These are phyloP conservation scores for Eidolon dupreanum DNA, from an alignment of 2,797 vertebrate genomes.

Conservation along the genomic window DNA sequence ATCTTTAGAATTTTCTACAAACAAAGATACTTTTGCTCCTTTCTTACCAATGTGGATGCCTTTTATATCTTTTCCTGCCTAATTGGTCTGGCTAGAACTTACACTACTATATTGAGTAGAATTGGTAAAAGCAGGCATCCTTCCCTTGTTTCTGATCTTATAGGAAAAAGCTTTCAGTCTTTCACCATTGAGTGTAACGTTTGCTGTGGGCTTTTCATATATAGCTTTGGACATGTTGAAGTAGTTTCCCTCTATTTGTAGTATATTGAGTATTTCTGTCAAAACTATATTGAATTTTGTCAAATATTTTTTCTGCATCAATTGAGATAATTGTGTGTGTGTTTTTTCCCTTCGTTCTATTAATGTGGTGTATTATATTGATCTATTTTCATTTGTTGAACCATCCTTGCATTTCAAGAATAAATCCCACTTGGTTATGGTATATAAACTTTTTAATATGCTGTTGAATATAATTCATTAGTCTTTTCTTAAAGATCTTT, in stretches of 20 bases:
- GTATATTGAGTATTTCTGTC: neutral
- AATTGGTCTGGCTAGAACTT: neutral
- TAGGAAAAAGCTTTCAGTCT: neutral
- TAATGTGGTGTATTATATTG: neutral
- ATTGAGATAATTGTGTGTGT: neutral
- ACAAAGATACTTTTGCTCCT: neutral
- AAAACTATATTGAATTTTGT: neutral
- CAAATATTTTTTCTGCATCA: neutral
- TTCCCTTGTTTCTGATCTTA: neutral
- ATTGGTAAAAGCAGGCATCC: neutral
- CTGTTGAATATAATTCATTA: neutral
- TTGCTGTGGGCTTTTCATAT: neutral
- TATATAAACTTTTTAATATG: neutral
- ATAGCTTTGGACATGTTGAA: neutral
- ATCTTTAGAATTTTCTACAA: neutral
- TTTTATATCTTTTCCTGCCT: constrained; percentile 5
- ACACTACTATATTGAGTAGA: neutral
- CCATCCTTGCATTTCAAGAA: neutral
- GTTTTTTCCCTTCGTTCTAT: neutral
- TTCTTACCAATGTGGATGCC: neutral
- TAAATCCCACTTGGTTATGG: neutral
- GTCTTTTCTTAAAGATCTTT: neutral
- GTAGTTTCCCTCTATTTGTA: neutral
- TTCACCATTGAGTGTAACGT: neutral
- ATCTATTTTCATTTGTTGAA: neutral